Base-by-base conservation (phyloP, 2,797 vertebrate genomes). In the Spinus pinus region DNA sequence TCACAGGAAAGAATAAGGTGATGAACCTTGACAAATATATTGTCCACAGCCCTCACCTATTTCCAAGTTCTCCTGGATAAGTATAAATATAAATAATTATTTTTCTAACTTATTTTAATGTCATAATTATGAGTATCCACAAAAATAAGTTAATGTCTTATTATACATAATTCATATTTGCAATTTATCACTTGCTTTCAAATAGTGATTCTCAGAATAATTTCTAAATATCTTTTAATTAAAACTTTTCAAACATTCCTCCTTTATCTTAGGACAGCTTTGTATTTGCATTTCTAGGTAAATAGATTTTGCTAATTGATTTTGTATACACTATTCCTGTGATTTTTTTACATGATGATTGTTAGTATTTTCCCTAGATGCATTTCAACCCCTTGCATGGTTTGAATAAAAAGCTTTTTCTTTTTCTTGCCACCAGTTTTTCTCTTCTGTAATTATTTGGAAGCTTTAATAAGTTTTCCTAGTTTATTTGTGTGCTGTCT, bases 271-370 rank as follows among this genome's bases (percentile, higher is more conserved):
- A 62, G 3, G 9, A 35, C 10, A 77, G 4, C 4, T 81, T 81
- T 72, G 2, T 10, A 60, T 70, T 83, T 81, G 9, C 7, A 2
- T 53, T 81, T 67, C 41, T 66, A 53, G 14, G 19, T 56, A 61
- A 67, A 78, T 14, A 73, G 19, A 64, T 47, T 78, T 71, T 79
- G 17, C 20, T 7, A 57, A 41, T 15, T 74, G 56, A 60, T 71
- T 66, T 2, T 49, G 3, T 25, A 31, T 64, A 41, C 3, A 27
- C 0, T 31, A 37, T 46, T 22, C 11, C 27, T 30, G 12, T 41
- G 8, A 22, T 16, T 39, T 67, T 71, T 73, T 67, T n/a, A 56
- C 0, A 0, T 37, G 4, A 1, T 61, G 10, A 24, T 69, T 65
- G 41, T 62, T 62, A 64, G 25, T 80, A 62, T 47, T 75, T 94